phyloP scores from a whole-genome alignment of 2,888 invertebrate species.

The Tridacna gigas region DNA sequence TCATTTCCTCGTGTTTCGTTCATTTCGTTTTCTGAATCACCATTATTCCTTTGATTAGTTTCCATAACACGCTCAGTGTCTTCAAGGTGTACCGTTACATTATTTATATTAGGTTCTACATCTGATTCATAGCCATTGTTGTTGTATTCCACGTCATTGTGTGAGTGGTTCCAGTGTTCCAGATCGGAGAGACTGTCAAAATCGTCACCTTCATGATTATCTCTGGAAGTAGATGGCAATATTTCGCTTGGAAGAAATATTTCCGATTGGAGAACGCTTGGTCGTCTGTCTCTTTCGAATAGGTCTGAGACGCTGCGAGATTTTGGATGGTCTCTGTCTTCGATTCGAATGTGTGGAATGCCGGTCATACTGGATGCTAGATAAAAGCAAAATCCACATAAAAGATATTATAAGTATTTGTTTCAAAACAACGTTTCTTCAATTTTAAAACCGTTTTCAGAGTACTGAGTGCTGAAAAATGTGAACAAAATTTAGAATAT shows the following conservation, averaged over 20 bases:
- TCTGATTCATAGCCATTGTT: slow-evolving; percentile 56
- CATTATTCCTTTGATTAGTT: neutral
- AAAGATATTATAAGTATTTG: neutral
- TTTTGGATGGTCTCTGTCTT: slow-evolving; percentile 30
- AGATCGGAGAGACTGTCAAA: slow-evolving; percentile 56
- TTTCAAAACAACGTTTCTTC: too few species aligned
- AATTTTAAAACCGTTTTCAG: too few species aligned
- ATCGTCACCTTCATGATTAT: slow-evolving; percentile 37
- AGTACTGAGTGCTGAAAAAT: too few species aligned
- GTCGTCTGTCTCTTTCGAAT: slow-evolving; percentile 38
- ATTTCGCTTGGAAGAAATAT: slow-evolving; percentile 65
- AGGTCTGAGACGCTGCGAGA: slow-evolving; percentile 44
- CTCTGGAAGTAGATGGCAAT: neutral
- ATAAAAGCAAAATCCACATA: neutral
- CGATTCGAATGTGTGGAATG: slow-evolving; percentile 50
- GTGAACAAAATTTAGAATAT: too few species aligned
- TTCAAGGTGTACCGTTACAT: neutral
- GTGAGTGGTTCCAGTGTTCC: slow-evolving; percentile 47
- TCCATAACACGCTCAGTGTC: slow-evolving; percentile 15
- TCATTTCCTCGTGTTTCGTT: neutral
- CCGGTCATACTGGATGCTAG: slow-evolving; percentile 54
- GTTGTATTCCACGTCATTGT: slow-evolving; percentile 4
- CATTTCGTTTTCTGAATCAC: neutral
- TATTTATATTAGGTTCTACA: slow-evolving; percentile 29
- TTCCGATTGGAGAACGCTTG: slow-evolving; percentile 63